Percentiles rank a stretch among this genome's conserved stretches.
phyloP scores from a whole-genome alignment of 2,113 vertebrate genomes.

The Siniperca knerii region DNA sequence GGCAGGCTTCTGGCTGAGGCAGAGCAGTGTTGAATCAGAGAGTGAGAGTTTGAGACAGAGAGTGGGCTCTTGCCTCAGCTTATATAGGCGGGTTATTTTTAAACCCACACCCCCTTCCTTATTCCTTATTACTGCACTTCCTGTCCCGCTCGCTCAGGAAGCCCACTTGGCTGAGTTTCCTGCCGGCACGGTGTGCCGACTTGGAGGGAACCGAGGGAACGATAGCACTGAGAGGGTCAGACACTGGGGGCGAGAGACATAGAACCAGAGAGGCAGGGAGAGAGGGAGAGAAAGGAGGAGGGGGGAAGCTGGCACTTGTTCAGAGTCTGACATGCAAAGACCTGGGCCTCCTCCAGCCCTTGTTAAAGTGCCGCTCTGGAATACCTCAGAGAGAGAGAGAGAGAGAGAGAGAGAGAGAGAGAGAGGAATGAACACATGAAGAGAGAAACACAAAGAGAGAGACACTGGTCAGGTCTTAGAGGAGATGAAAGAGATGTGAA shows the following conservation, averaged over 20 bases:
- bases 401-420: conserved; percentile 1
- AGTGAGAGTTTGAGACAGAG: conserved; percentile 77
- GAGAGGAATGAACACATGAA: background rate
- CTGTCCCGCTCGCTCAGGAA: conserved; percentile 91
- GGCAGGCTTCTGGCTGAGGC: conserved; percentile 14
- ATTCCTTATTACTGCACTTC: conserved; percentile 92
- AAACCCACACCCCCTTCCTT: conserved; percentile 90
- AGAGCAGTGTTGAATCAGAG: conserved; percentile 40
- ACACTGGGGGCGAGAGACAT: conserved; percentile 29
- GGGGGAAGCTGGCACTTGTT: conserved; percentile 45
- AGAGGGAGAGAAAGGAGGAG: conserved; percentile 1
- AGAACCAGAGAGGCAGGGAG: conserved; percentile 53
- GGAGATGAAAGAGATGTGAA: conserved; percentile 6
- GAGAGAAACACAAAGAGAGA: background rate
- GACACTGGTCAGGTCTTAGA: background rate
- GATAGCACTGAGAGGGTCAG: conserved; percentile 77
- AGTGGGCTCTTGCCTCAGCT: conserved; percentile 85
- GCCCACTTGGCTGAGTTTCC: conserved; percentile 89
- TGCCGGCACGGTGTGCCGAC: conserved; percentile 85
- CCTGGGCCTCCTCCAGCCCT: conserved; percentile 58
- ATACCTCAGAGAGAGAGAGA: conserved; percentile 29
- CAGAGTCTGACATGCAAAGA: conserved; percentile 59
- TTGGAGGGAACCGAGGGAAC: conserved; percentile 82
- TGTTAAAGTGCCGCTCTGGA: conserved; percentile 54
- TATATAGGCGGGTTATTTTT: conserved; percentile 97